A percentile compares a stretch with the other conserved stretches of the same genome.
Evolutionary conservation across 2,888 invertebrate genomes (phyloP).

Genomic region (Lathronympha strigana): DNA sequence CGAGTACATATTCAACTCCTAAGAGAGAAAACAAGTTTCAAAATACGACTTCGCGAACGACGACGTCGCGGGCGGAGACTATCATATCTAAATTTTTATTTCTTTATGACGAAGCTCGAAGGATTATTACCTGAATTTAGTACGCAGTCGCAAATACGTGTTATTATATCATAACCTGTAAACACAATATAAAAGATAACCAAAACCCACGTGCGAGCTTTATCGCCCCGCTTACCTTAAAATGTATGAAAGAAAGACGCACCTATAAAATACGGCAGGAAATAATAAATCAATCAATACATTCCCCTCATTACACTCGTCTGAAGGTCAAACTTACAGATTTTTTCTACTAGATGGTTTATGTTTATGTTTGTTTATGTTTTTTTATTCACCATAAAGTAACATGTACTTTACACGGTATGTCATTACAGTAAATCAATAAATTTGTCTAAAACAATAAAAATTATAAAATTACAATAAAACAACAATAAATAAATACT

Average conservation of each 20-base stretch:
- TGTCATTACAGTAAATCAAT: no score
- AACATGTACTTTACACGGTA: no score
- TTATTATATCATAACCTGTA: slow-evolving; percentile 6
- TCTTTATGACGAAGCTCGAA: slow-evolving; percentile 2
- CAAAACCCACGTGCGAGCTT: slow-evolving; percentile 25
- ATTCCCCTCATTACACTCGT: slow-evolving; percentile 51
- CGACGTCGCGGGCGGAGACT: no score
- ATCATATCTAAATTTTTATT: not conserved
- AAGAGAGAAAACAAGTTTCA: no score
- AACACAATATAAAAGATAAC: slow-evolving; percentile 18
- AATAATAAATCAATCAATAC: slow-evolving; percentile 57
- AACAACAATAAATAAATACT: no score
- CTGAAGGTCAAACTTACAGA: slow-evolving; percentile 49
- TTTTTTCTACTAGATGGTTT: not conserved
- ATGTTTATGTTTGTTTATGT: no score
- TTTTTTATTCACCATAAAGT: no score
- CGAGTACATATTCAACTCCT: no score
- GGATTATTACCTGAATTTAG: slow-evolving; percentile 18
- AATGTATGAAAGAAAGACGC: slow-evolving; percentile 35
- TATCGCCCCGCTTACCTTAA: slow-evolving; percentile 28
- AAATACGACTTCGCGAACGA: no score
- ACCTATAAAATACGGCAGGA: slow-evolving; percentile 45
- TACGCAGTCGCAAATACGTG: slow-evolving; percentile 6
- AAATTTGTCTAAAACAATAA: no score
- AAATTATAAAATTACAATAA: no score